Conservation (phyloP, 1,140 invertebrate genomes). For the Drosophila aff. region DNA sequence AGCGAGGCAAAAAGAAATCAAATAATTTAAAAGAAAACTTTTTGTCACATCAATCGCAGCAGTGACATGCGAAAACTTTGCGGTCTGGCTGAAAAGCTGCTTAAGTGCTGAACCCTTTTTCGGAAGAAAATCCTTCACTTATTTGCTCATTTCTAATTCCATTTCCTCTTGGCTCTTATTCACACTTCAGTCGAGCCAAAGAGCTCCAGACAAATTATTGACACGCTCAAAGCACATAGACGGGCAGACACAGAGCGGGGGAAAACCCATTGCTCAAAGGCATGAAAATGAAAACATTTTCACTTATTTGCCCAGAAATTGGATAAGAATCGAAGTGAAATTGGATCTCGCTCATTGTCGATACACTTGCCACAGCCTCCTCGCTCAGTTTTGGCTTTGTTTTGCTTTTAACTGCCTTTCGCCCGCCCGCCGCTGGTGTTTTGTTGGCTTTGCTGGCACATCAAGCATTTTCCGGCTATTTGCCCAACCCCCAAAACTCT, state of each 20-base stretch:
- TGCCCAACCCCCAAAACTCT: constrained; percentile 31
- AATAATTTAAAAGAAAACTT: constrained; percentile 50
- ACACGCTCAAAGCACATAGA: constrained; percentile 59
- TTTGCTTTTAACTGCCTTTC: constrained; percentile 73
- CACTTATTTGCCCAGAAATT: constrained; percentile 84
- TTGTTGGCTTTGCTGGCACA: constrained; percentile 46
- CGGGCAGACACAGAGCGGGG: constrained; percentile 1
- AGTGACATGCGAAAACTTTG: constrained; percentile 40
- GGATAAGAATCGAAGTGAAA: constrained; percentile 85
- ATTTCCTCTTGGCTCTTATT: constrained; percentile 59
- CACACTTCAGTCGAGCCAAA: constrained; percentile 53
- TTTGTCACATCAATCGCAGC: constrained; percentile 41
- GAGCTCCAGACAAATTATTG: constrained; percentile 69
- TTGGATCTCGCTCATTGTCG: constrained; percentile 84
- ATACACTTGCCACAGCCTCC: constrained; percentile 62
- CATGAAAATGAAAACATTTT: constrained; percentile 83
- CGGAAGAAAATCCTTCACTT: constrained; percentile 46
- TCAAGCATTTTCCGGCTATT: constrained; percentile 82
- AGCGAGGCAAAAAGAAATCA: background rate
- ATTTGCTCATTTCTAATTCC: constrained; percentile 59
- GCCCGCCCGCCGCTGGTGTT: constrained; percentile 11
- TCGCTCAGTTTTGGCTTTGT: constrained; percentile 53
- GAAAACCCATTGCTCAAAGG: constrained; percentile 59
- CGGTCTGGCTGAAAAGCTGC: constrained; percentile 51
- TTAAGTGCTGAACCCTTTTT: constrained; percentile 49